Conservation (phyloP, 1,140 invertebrate genomes). For the Drosophila saltans region DNA sequence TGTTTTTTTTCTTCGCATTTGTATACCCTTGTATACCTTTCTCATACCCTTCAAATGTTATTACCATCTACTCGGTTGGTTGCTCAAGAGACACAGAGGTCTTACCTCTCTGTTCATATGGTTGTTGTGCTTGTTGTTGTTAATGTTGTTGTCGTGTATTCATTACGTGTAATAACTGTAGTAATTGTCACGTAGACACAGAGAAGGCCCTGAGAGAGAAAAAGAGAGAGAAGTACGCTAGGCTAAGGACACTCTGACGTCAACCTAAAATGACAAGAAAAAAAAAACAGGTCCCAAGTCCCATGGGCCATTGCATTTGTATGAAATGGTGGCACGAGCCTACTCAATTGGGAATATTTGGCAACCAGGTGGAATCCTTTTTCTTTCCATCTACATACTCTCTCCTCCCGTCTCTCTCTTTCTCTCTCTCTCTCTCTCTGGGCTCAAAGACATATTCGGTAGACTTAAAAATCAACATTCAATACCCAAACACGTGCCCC, state of each 20-base stretch:
- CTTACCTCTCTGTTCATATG: constrained; percentile 15
- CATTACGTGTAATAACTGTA: constrained; percentile 12
- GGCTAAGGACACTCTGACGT: constrained; percentile 8
- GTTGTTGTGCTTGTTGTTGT: constrained; percentile 3
- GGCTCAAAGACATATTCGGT: not conserved
- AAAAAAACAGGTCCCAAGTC: not conserved
- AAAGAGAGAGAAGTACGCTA: not conserved
- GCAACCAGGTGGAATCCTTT: not conserved
- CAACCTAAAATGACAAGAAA: not conserved
- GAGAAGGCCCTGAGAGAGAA: not conserved
- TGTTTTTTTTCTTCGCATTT: no score
- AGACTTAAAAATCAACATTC: constrained; percentile 2
- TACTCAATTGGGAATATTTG: constrained; percentile 1
- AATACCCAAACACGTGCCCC: constrained; percentile 1
- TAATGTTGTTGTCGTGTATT: constrained; percentile 12
- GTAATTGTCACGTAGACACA: constrained; percentile 9
- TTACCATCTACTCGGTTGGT: not conserved
- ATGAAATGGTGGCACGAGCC: constrained; percentile 1
- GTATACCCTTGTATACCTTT: not conserved
- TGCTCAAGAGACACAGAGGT: not conserved
- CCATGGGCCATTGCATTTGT: constrained; percentile 10
- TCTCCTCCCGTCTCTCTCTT: not conserved
- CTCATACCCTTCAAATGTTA: not conserved
- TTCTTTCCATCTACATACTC: not conserved
- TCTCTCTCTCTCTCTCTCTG: not conserved